Evolutionary conservation across 2,888 invertebrate genomes (phyloP).

Genomic region (Drosophila paranaensis): DNA sequence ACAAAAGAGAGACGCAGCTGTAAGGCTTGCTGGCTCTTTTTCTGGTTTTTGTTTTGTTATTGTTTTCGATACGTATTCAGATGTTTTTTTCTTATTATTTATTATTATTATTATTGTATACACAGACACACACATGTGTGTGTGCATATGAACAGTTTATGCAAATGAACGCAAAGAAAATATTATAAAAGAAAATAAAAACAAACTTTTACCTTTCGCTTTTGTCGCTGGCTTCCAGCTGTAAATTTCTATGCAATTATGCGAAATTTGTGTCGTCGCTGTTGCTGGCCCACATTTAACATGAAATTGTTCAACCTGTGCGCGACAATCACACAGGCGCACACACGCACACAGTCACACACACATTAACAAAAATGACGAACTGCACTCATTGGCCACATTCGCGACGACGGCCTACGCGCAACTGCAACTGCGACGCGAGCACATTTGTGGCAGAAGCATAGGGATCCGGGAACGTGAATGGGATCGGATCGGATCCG

Average conservation of each 20-base stretch:
- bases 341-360: not conserved
- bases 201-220: conserved; percentile 59
- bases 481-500: not conserved
- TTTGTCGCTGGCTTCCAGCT: conserved; percentile 36
- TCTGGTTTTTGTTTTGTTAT: conserved; percentile 39
- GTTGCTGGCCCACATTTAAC: conserved; percentile 51
- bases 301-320: conserved; percentile 19
- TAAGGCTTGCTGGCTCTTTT: conserved; percentile 10
- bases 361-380: conserved; percentile 5
- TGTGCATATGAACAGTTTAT: conserved; percentile 37
- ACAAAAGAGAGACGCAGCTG: conserved; percentile 4
- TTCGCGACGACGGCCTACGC: conserved; percentile 27
- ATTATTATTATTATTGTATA: not conserved
- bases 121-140: not conserved
- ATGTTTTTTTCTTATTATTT: conserved; percentile 5
- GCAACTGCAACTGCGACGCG: conserved; percentile 19
- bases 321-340: conserved; percentile 4
- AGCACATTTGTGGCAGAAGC: conserved; percentile 5
- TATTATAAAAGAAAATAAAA: conserved; percentile 1
- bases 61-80: conserved; percentile 32
- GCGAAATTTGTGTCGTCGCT: conserved; percentile 36
- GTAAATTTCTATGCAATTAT: conserved; percentile 58
- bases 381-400: conserved; percentile 22
- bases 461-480: not conserved
- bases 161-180: conserved; percentile 39